phyloP scores from a whole-genome alignment of 2,113 vertebrate species.

The Phaethornis superciliosus region DNA sequence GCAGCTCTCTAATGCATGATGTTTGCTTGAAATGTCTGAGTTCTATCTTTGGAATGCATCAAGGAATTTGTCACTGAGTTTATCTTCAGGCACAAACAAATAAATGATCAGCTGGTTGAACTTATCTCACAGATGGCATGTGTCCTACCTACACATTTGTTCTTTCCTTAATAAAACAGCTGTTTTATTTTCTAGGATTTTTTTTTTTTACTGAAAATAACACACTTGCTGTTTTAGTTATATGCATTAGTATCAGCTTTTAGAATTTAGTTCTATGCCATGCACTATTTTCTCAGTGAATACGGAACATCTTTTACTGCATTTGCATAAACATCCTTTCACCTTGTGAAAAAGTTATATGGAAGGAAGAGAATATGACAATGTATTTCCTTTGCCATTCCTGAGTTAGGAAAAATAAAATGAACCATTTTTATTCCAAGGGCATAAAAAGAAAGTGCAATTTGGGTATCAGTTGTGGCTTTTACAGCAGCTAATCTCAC shows the following conservation, averaged over 20 bases:
- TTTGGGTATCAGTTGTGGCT: constrained; percentile 19
- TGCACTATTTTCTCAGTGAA: not conserved
- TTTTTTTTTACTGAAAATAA: not conserved
- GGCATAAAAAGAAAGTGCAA: not conserved
- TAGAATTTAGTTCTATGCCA: not conserved
- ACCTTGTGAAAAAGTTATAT: not conserved
- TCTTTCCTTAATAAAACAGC: not conserved
- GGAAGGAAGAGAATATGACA: not conserved
- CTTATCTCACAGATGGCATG: not conserved
- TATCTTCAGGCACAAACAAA: not conserved
- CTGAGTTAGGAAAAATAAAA: constrained; percentile 1
- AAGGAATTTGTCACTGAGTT: not conserved
- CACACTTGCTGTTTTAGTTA: not conserved
- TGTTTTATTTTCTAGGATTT: not conserved
- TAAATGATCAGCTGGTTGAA: not conserved
- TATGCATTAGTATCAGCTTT: not conserved
- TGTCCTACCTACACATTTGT: not conserved
- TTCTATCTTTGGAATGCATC: not conserved
- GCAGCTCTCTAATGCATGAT: not conserved
- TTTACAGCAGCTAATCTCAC: constrained; percentile 37
- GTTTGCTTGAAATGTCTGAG: not conserved
- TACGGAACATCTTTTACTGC: not conserved
- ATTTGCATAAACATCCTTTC: not conserved
- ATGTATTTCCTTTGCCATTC: not conserved
- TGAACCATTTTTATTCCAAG: not conserved